Conservation (phyloP, 2,113 vertebrate genomes). For the Anhinga rufa region DNA sequence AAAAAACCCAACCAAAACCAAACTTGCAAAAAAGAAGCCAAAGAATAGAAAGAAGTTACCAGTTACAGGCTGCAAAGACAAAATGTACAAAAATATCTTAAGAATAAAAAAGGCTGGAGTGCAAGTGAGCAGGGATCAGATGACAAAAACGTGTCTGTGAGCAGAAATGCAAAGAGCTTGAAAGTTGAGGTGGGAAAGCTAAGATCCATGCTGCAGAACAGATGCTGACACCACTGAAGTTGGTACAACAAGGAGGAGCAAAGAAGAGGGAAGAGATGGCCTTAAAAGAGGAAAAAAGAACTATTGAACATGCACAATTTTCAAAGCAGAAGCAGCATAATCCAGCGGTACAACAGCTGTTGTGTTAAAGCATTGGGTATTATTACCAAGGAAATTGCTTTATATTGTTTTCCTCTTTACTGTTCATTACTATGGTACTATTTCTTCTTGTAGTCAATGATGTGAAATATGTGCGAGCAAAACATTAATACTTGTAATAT, state of each 20-base stretch:
- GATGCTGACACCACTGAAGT: not conserved
- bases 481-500: not conserved
- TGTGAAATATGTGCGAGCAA: not conserved
- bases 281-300: not conserved
- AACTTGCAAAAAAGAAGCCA: not conserved
- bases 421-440: not conserved
- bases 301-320: not conserved
- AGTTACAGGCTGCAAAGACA: not conserved
- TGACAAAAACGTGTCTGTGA: not conserved
- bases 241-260: not conserved
- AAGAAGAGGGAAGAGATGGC: not conserved
- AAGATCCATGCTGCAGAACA: not conserved
- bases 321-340: not conserved
- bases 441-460: not conserved
- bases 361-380: not conserved
- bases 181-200: not conserved
- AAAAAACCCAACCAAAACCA: no score
- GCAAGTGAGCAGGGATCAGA: not conserved
- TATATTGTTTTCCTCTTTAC: not conserved
- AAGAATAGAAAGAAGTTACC: not conserved
- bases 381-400: not conserved
- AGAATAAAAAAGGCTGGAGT: not conserved
- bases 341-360: not conserved
- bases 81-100: not conserved
- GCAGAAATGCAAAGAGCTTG: not conserved